phyloP scores from a whole-genome alignment of 2,888 invertebrate species.

The Torymus auratus region DNA sequence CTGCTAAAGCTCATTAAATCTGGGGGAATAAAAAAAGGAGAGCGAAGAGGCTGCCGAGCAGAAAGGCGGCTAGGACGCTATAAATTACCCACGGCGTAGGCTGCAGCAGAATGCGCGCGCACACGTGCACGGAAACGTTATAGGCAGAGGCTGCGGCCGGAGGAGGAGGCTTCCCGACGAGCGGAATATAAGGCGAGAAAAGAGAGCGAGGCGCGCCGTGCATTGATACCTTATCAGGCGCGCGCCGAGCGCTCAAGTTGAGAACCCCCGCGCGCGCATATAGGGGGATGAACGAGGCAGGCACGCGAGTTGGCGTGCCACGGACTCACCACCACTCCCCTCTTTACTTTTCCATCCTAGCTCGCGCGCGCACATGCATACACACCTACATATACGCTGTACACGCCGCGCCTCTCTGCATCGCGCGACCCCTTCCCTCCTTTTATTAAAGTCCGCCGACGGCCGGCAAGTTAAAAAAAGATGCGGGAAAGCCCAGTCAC shows the following conservation, averaged over 20 bases:
- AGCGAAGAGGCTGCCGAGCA: neutral
- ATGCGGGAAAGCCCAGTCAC: constrained; percentile 41
- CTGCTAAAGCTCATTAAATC: neutral
- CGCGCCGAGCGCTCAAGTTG: constrained; percentile 62
- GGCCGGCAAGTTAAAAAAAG: constrained; percentile 28
- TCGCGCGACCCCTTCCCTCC: constrained; percentile 49
- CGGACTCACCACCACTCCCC: constrained; percentile 57
- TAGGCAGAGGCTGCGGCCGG: neutral
- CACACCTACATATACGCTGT: no score
- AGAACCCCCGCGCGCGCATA: constrained; percentile 66
- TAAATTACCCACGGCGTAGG: constrained; percentile 11
- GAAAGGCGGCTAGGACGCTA: constrained; percentile 6
- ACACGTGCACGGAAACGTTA: neutral
- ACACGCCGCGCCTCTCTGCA: no score
- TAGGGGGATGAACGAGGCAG: constrained; percentile 70
- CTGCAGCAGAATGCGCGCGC: neutral
- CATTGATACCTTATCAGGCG: constrained; percentile 52
- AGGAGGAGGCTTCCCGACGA: no score
- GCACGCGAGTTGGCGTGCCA: constrained; percentile 75
- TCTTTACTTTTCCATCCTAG: neutral
- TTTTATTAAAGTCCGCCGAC: constrained; percentile 51
- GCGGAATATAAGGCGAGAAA: constrained; percentile 4
- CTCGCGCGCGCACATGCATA: constrained; percentile 27
- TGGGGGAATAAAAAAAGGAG: neutral
- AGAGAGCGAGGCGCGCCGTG: neutral